Evolutionary conservation across 2,888 invertebrate species (phyloP), one percentile per base, ranked within the genome.

Genomic region (Hirtodrosophila alboralis): DNA sequence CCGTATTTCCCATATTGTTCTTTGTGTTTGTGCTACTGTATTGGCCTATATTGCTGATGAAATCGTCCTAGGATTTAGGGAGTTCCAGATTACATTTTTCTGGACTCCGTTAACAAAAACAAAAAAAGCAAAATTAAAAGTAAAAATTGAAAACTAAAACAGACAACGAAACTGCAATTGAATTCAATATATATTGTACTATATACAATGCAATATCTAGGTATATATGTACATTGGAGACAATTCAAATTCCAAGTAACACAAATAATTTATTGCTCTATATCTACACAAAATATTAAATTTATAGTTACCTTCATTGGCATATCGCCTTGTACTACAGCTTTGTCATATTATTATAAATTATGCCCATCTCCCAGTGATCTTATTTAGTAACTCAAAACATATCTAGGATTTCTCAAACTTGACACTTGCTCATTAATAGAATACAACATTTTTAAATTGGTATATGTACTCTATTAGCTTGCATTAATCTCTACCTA

Each of bases 1-100:
- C 95, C 41, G 93, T 95, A 4, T 96, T 96, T 89, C 96, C 96
- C 5, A 93, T 93, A 10, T 88, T 95, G n/a, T 96, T 96, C 90
- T 92, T 95, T 12, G 92, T 95, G 12, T 96, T 96, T 88, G 93
- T 94, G 47, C 92, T 94, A 0, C 91, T 95, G 86, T 96, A 95
- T 90, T 96, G 96, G 95, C 95, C 95, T 0, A 94, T 95, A 59
- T 90, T 96, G 40, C 90, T 95, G 38, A 91, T 95, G 72, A 94
- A 94, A 86, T 94, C 94, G 36, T 90, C 90, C 88, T 90, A 90
- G 89, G 88, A 89, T 79, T 87, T 90, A 66, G 84, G 89, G 89
- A 89, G 89, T 68, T 89, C 90, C 89, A 89, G 89, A 84, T 38
- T 40, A n/a, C 85, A 87, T 41, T 72, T 84, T 61, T 88, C 90